phyloP scores from a whole-genome alignment of 2,113 vertebrate species.

The Bombycilla garrulus region DNA sequence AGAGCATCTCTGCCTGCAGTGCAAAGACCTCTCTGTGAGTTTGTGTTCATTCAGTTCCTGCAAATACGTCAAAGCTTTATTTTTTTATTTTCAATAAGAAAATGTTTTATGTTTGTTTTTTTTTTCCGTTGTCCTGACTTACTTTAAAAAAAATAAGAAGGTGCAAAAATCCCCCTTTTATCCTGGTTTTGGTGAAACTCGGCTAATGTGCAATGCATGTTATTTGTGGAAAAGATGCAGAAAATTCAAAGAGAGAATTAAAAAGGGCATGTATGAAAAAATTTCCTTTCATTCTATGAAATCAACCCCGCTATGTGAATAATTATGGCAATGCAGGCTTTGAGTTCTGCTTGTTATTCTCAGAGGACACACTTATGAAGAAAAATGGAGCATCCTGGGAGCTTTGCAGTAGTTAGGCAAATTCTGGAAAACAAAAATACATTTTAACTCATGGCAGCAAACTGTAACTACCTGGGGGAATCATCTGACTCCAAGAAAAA shows the following conservation, averaged over 20 bases:
- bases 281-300: background rate
- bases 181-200: background rate
- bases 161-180: background rate
- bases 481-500: background rate
- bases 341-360: conserved; percentile 9
- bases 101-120: background rate
- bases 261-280: background rate
- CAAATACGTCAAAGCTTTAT: rapidly evolving
- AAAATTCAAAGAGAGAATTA: background rate
- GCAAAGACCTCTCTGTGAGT: background rate
- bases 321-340: conserved; percentile 35
- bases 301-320: background rate
- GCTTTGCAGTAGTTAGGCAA: conserved; percentile 27
- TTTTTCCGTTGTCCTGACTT: background rate
- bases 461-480: background rate
- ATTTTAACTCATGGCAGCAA: conserved; percentile 16
- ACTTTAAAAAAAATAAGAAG: background rate
- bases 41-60: background rate
- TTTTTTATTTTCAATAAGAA: background rate
- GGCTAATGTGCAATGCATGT: background rate
- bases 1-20: background rate
- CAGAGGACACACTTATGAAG: conserved; percentile 32
- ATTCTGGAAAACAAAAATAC: conserved; percentile 57
- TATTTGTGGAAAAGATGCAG: background rate
- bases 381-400: conserved; percentile 25